Conservation (phyloP, 2,113 vertebrate species). For the Oplegnathus fasciatus region DNA sequence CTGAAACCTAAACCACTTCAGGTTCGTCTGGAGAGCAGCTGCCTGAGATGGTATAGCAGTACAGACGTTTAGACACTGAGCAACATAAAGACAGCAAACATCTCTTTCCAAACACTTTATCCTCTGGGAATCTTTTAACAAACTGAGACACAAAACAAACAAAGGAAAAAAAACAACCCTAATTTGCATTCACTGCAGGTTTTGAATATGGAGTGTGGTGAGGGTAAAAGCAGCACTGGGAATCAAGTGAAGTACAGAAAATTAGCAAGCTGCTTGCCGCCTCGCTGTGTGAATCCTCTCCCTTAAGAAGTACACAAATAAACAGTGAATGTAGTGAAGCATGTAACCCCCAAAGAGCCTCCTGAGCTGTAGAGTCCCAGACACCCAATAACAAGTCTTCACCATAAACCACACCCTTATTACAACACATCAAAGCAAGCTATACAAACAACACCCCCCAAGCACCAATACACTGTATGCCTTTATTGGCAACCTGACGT, state of each 20-base stretch:
- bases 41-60: neutral
- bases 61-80: neutral
- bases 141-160: slow-evolving; percentile 54
- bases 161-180: neutral
- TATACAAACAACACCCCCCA: slow-evolving; percentile 42
- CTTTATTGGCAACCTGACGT: slow-evolving; percentile 44
- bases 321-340: slow-evolving; percentile 47
- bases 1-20: neutral
- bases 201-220: slow-evolving; percentile 11
- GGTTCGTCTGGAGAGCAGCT: slow-evolving; percentile 35
- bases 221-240: slow-evolving; percentile 32
- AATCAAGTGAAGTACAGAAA: slow-evolving; percentile 37
- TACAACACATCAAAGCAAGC: slow-evolving; percentile 47
- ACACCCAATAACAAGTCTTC: slow-evolving; percentile 49
- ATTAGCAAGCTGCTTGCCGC: slow-evolving; percentile 39
- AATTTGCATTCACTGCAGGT: slow-evolving; percentile 35
- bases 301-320: slow-evolving; percentile 51
- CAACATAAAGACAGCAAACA: slow-evolving; percentile 26
- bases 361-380: slow-evolving; percentile 38
- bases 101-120: slow-evolving; percentile 28
- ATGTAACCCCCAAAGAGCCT: slow-evolving; percentile 21
- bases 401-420: slow-evolving; percentile 48
- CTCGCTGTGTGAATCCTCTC: slow-evolving; percentile 26
- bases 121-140: slow-evolving; percentile 28
- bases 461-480: neutral